phyloP scores from a whole-genome alignment of 1,140 invertebrate species.

The Tribolium madens region DNA sequence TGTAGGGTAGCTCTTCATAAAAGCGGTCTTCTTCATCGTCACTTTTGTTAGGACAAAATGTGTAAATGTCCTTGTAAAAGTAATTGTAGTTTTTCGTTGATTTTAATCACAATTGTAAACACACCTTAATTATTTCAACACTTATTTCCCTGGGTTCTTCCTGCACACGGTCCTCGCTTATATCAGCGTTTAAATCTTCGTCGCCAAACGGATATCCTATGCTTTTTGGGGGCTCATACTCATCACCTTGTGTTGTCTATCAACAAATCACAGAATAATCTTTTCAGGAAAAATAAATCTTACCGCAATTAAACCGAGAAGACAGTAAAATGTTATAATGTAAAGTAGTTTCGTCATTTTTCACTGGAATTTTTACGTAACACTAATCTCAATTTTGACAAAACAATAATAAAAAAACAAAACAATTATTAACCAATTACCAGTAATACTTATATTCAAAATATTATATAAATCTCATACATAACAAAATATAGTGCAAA shows the following conservation, averaged over 20 bases:
- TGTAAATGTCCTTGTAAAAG: conserved; percentile 21
- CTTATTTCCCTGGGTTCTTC: background rate
- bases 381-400: conserved; percentile 10
- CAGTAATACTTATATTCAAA: conserved; percentile 51
- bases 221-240: conserved; percentile 45
- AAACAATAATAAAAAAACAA: conserved; percentile 8
- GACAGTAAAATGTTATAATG: conserved; percentile 8
- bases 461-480: conserved; percentile 51
- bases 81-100: background rate
- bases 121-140: conserved; percentile 2
- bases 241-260: conserved; percentile 14
- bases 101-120: background rate
- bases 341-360: conserved; percentile 31
- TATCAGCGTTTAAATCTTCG: conserved; percentile 44
- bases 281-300: background rate
- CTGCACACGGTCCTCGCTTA: conserved; percentile 17
- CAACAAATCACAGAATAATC: conserved; percentile 19
- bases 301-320: conserved; percentile 3
- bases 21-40: background rate
- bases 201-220: conserved; percentile 43
- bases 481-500: conserved; percentile 50
- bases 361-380: conserved; percentile 38
- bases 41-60: conserved; percentile 18
- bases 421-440: conserved; percentile 46
- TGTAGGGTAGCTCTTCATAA: conserved; percentile 10